Evolutionary conservation across 1,140 invertebrate species (phyloP).

Genomic region (Saccostrea glomerata): DNA sequence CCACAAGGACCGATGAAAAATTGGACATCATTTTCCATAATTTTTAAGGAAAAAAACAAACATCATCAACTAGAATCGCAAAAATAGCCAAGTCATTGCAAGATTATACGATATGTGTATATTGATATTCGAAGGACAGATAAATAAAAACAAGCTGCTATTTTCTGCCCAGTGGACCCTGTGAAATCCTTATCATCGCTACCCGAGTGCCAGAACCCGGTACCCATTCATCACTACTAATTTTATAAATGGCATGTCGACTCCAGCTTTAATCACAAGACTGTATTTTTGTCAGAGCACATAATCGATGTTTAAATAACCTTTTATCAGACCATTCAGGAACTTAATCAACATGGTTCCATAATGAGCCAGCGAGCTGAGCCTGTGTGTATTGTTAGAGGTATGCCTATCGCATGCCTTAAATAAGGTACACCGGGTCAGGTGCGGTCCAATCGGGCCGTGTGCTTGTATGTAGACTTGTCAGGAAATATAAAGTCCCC

Average conservation of each 20-base stretch:
- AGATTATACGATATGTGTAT: not conserved
- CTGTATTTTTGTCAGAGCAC: conserved; percentile 22
- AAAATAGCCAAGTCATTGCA: conserved; percentile 7
- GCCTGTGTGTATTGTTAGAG: not conserved
- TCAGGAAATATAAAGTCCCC: conserved; percentile 7
- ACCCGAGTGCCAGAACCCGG: conserved; percentile 1
- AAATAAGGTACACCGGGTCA: not conserved
- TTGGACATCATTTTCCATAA: not conserved
- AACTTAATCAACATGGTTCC: conserved; percentile 19
- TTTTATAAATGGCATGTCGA: conserved; percentile 29
- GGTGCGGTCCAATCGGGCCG: not conserved
- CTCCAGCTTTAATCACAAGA: not conserved
- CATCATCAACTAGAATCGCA: not conserved
- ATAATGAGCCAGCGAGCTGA: conserved; percentile 10
- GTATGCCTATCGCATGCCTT: not conserved
- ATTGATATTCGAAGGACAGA: not conserved
- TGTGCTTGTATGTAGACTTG: not conserved
- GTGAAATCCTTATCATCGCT: not conserved
- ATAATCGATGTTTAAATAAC: conserved; percentile 38
- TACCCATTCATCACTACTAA: conserved; percentile 5
- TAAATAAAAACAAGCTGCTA: not conserved
- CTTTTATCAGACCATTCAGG: conserved; percentile 24
- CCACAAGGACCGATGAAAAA: not conserved
- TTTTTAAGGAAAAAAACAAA: not conserved
- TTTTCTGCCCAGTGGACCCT: not conserved